Evolutionary conservation across 1,140 invertebrate genomes (phyloP), one percentile per base, ranked within the genome.

Genomic region (Cydia pomonella): DNA sequence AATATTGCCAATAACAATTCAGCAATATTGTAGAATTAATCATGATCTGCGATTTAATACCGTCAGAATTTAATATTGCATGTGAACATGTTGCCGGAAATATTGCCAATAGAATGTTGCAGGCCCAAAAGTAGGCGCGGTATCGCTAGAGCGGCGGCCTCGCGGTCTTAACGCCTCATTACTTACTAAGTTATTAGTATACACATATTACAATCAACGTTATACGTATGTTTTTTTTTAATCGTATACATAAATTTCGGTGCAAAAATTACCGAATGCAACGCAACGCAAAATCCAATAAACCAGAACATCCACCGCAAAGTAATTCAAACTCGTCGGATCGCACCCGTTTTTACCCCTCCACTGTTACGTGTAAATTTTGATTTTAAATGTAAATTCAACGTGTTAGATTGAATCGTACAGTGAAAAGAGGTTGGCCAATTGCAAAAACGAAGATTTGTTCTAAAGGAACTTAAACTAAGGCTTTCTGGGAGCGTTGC

Each of bases 391-490:
- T 85, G 77, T 82, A 86, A 82, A 78, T 79, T 80, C 41, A 82
- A 78, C 77, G 73, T 66, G 74, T 75, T 85, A 77, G 82, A 82
- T 82, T 81, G 76, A 79, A 80, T 85, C 81, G 82, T 91, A 92
- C 90, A 92, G 90, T 92, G 90, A 85, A 82, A 87, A 90, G 91
- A 89, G 88, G 88, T 92, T 92, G 92, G 93, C 93, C 93, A 93
- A 93, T 93, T 93, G 93, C 93, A 93, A 93, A 93, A 93, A 93
- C 93, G 93, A 93, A 93, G 93, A 92, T 93, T 93, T 93, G 85
- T 84, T 87, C 87, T 90, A 90, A 89, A 79, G 82, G 85, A 85
- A 87, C 87, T 89, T 86, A 91, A 84, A 82, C 86, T 89, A 90
- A 76, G 80, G 84, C 38, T 69, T 80, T 86, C 81, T 79, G 82